Conservation (phyloP, 2,888 invertebrate species). For the Apeira syringaria region DNA sequence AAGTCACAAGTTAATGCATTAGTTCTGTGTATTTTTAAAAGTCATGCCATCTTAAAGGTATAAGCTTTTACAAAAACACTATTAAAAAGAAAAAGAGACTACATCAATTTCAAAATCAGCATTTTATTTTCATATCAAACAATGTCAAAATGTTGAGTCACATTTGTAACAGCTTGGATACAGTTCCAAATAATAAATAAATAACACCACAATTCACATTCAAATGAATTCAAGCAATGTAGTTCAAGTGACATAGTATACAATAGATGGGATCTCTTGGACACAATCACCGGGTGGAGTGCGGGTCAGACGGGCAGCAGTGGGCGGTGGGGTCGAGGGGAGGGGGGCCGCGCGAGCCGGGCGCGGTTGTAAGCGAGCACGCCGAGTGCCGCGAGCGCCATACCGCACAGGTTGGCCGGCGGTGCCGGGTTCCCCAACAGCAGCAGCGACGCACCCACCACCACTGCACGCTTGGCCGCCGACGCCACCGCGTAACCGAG, state of each 20-base stretch:
- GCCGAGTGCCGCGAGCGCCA: slow-evolving; percentile 94
- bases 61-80: too few species aligned
- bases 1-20: too few species aligned
- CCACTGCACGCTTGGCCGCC: slow-evolving; percentile 96
- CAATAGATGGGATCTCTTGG: too few species aligned
- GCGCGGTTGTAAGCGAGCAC: slow-evolving; percentile 93
- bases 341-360: slow-evolving; percentile 37
- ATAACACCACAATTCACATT: too few species aligned
- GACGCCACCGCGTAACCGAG: slow-evolving; percentile 98
- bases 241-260: neutral
- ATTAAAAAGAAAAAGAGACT: too few species aligned
- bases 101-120: too few species aligned
- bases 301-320: slow-evolving; percentile 12
- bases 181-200: too few species aligned
- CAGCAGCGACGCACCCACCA: slow-evolving; percentile 94
- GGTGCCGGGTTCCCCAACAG: slow-evolving; percentile 96
- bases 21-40: too few species aligned
- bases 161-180: too few species aligned
- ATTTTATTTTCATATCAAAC: neutral
- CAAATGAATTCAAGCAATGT: too few species aligned
- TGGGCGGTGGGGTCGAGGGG: slow-evolving; percentile 17
- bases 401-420: slow-evolving; percentile 92
- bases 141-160: neutral
- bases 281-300: too few species aligned
- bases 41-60: too few species aligned